A percentile compares a stretch with the other conserved stretches of the same genome.
Evolutionary conservation across 2,797 vertebrate genomes (phyloP).

Genomic region (Spea hammondii): DNA sequence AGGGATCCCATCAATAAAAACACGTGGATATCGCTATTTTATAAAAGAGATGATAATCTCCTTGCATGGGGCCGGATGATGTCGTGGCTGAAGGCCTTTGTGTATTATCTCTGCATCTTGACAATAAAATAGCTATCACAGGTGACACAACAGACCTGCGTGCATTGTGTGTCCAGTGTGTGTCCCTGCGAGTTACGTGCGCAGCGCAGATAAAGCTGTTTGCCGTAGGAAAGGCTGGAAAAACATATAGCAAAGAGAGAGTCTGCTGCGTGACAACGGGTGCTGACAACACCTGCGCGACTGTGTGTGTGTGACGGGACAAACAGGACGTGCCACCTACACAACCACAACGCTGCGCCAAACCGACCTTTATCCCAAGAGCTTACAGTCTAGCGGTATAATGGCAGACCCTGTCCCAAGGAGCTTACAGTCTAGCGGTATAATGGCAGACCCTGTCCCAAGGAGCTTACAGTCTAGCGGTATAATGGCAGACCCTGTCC

Average conservation of each 20-base stretch:
- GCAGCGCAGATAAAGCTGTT: not conserved
- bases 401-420: too few species aligned
- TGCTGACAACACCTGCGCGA: not conserved
- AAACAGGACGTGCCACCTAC: not conserved
- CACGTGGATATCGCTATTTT: too few species aligned
- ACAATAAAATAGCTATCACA: not conserved
- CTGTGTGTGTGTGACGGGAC: not conserved
- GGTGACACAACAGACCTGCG: not conserved
- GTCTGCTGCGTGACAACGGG: not conserved
- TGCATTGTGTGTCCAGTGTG: not conserved
- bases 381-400: not conserved
- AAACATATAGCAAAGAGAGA: not conserved
- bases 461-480: too few species aligned
- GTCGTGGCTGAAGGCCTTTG: not conserved
- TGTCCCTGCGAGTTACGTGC: not conserved
- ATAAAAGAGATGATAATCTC: not conserved
- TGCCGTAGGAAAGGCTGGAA: not conserved
- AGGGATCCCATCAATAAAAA: too few species aligned
- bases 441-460: too few species aligned
- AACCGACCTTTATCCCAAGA: not conserved
- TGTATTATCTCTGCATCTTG: not conserved
- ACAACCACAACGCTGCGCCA: not conserved
- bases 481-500: too few species aligned
- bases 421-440: too few species aligned
- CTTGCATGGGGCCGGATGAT: not conserved